Percentiles rank a stretch among this genome's conserved stretches.
These are phyloP conservation scores for Mimachlamys varia DNA, from an alignment of 2,888 invertebrate species.

Conservation along the genomic window DNA sequence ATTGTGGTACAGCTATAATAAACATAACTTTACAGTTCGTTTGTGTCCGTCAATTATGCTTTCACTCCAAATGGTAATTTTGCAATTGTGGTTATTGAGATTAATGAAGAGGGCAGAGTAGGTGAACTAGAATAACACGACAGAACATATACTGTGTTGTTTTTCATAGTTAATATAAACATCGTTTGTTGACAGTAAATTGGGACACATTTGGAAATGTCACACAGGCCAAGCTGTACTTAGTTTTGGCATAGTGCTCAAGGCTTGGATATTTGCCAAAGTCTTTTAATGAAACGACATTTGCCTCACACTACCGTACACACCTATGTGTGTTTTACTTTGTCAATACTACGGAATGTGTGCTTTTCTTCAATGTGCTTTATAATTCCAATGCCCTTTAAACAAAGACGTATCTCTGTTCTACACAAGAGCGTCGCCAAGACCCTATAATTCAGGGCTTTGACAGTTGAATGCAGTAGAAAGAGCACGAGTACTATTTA, in stretches of 20 bases:
- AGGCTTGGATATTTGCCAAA: not conserved
- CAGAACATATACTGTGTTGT: too few relatives aligned
- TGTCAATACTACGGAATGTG: constrained; percentile 18
- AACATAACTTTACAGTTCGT: too few relatives aligned
- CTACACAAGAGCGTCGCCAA: not conserved
- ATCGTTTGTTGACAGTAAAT: too few relatives aligned
- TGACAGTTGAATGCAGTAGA: not conserved
- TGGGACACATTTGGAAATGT: not conserved
- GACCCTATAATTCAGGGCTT: not conserved
- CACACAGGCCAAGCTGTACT: not conserved
- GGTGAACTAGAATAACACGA: too few relatives aligned
- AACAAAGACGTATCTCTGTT: not conserved
- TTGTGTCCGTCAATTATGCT: too few relatives aligned
- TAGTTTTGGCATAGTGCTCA: not conserved
- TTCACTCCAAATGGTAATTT: too few relatives aligned
- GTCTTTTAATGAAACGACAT: not conserved
- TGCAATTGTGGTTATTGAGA: too few relatives aligned
- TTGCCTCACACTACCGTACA: not conserved
- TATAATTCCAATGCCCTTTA: not conserved
- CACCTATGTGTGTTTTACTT: constrained; percentile 16
- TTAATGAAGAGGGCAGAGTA: too few relatives aligned
- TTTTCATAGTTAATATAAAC: too few relatives aligned
- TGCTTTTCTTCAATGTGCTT: not conserved
- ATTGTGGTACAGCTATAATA: too few relatives aligned
- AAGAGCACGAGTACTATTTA: too few relatives aligned